Percentiles rank a stretch among this genome's conserved stretches.
Evolutionary conservation across 2,113 vertebrate species (phyloP).

Genomic region (Dipodomys stephensi): DNA sequence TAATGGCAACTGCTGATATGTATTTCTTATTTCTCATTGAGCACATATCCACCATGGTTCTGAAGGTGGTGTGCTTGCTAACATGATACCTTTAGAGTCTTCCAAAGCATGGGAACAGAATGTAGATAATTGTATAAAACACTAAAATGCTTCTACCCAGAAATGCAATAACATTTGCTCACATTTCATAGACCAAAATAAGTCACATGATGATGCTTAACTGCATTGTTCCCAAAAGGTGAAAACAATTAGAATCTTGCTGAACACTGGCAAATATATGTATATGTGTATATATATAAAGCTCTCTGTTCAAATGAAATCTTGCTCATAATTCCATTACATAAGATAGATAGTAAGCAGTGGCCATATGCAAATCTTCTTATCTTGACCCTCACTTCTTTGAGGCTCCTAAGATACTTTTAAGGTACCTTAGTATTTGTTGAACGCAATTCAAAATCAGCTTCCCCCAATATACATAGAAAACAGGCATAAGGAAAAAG

Average conservation of each 20-base stretch:
- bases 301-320: conserved; percentile 15
- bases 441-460: conserved; percentile 31
- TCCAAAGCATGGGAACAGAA: conserved; percentile 8
- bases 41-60: not conserved
- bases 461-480: not conserved
- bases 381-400: conserved; percentile 13
- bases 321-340: not conserved
- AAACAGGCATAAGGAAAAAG: conserved; percentile 20
- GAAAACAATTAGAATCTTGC: conserved; percentile 25
- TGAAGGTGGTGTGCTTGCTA: not conserved
- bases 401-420: not conserved
- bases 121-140: not conserved
- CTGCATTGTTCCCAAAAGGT: not conserved
- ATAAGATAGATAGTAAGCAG: conserved; percentile 11
- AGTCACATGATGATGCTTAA: not conserved
- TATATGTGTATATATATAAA: not conserved
- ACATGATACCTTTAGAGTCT: conserved; percentile 21
- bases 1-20: not conserved
- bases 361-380: not conserved
- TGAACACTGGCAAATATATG: not conserved
- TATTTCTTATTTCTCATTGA: conserved; percentile 23
- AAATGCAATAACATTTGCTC: conserved; percentile 17
- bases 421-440: conserved; percentile 24
- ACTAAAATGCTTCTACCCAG: conserved; percentile 12
- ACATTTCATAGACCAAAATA: conserved; percentile 1